Evolutionary conservation across 2,888 invertebrate species (phyloP).

Genomic region (Omphaloscelis lunosa): DNA sequence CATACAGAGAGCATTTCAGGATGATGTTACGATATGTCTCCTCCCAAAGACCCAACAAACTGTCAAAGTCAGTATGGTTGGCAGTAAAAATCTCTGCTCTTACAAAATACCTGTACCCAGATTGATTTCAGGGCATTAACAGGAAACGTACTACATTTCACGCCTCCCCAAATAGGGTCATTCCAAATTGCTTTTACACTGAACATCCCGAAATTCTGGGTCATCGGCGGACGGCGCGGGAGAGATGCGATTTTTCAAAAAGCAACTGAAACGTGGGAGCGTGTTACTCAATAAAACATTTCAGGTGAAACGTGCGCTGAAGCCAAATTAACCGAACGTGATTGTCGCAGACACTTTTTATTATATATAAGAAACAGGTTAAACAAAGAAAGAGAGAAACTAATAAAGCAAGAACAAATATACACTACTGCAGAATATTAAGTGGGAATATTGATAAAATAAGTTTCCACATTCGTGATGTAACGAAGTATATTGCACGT

Average conservation of each 20-base stretch:
- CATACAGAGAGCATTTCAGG: no score
- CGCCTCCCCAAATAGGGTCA: constrained; percentile 47
- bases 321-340: constrained; percentile 64
- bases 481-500: constrained; percentile 24
- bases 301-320: constrained; percentile 67
- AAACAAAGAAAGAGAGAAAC: constrained; percentile 41
- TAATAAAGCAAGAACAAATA: constrained; percentile 51
- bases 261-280: constrained; percentile 46
- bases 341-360: constrained; percentile 57
- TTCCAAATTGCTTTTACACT: constrained; percentile 54
- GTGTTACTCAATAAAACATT: constrained; percentile 69
- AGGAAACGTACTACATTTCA: constrained; percentile 45
- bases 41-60: not conserved
- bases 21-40: not conserved
- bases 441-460: constrained; percentile 27
- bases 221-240: constrained; percentile 36
- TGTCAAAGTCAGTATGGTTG: not conserved
- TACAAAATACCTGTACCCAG: constrained; percentile 31
- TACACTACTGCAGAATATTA: constrained; percentile 43
- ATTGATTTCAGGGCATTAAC: constrained; percentile 44
- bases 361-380: constrained; percentile 41
- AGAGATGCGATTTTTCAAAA: constrained; percentile 62
- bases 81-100: not conserved
- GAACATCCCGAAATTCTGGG: constrained; percentile 57
- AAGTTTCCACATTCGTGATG: constrained; percentile 23